Evolutionary conservation across 2,113 vertebrate genomes (phyloP).

Genomic region (Holacanthus passer): DNA sequence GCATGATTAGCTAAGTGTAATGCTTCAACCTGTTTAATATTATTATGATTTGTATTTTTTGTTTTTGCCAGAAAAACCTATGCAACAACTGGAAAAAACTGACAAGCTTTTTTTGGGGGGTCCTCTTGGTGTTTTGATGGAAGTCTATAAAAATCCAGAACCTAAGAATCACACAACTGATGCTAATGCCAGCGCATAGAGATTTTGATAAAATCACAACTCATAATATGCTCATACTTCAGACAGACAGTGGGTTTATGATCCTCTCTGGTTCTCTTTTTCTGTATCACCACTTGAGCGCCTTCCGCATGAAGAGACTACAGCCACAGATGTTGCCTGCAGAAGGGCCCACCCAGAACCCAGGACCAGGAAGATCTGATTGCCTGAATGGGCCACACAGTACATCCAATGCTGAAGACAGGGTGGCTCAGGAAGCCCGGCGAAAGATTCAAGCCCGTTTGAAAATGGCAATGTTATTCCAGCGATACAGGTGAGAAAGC

Average conservation of each 20-base stretch:
- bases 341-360: not conserved
- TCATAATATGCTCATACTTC: not conserved
- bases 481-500: slow-evolving; percentile 27
- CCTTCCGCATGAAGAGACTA: too few relatives aligned
- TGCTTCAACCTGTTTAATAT: too few relatives aligned
- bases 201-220: too few relatives aligned
- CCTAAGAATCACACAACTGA: not conserved
- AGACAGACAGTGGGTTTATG: too few relatives aligned
- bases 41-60: too few relatives aligned
- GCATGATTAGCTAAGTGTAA: too few relatives aligned
- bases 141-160: too few relatives aligned
- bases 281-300: too few relatives aligned
- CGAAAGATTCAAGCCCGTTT: not conserved
- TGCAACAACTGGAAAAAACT: too few relatives aligned
- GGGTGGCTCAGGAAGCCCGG: not conserved
- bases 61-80: too few relatives aligned
- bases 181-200: not conserved
- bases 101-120: too few relatives aligned
- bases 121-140: not conserved
- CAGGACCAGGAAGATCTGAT: not conserved
- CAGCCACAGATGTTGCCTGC: not conserved
- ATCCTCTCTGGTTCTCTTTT: not conserved
- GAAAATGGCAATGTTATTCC: slow-evolving; percentile 6
- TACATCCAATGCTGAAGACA: not conserved
- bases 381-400: not conserved